Base-by-base conservation (phyloP, 2,888 invertebrate species). In the Stictocephala bisonia region DNA sequence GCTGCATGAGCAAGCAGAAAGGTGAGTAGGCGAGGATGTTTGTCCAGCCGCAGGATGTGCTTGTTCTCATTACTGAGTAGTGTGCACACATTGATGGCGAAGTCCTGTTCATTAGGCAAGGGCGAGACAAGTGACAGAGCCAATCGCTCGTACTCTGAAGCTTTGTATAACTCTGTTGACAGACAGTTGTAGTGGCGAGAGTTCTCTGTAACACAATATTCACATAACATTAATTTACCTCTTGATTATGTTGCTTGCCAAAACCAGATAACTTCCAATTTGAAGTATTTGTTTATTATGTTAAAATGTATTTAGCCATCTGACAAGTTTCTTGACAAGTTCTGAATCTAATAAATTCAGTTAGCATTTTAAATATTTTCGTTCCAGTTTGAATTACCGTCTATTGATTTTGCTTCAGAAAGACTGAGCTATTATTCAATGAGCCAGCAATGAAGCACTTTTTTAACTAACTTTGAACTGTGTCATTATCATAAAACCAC, bases 91-190 rank as follows among this genome's bases (percentile, higher is more conserved):
- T 99, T 99, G 80, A 99, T 92, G 26, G 97, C 97, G 84, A 99
- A 97, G 85, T 99, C 99, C 83, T 98, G 96, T 84, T 99, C 99
- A 84, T 99, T 99, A 4, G 99, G 98, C 83, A 99, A 88, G 0
- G 99, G 97, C n/a, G 96, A 96, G 68, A 96, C 86, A 41, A 99
- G 87, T 0, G 98, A 96, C 69, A 97, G 86, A n/a, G 95, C 90
- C 74, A 99, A 86, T 75, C 95, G 91, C 80, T 94, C 93, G 83
- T 94, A 95, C 81, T 94, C 94, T 1, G 93, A 91, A 70, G 87
- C 83, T 81, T 88, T 90, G 84, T 90, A 89, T 60, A 91, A 83
- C 80, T 90, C 87, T 20, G 89, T 87, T 11, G 91, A 91, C 79
- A 93, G 84, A 77, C 91, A 90, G 80, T 89, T 88, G 81, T 88